phyloP scores from a whole-genome alignment of 2,113 vertebrate genomes.

The Cottus gobio region DNA sequence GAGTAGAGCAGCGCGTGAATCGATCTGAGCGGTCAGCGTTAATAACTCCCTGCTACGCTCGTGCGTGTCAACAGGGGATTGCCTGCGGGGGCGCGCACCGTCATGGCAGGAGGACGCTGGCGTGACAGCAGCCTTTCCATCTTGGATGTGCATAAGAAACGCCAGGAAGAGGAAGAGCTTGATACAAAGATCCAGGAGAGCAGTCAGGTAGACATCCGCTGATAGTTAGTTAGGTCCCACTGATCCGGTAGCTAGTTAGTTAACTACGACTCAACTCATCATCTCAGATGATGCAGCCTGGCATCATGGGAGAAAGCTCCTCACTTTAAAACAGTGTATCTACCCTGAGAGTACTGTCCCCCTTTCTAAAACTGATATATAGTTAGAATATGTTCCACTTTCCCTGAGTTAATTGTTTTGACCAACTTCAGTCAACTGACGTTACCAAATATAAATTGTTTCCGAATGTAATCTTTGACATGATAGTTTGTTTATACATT shows the following conservation, averaged over 20 bases:
- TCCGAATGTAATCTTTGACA: background rate
- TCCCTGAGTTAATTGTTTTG: no score
- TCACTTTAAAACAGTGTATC: background rate
- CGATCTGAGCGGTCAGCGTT: constrained; percentile 10
- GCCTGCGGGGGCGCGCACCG: background rate
- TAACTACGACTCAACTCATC: background rate
- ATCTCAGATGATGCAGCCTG: background rate
- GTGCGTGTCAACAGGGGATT: constrained; percentile 51
- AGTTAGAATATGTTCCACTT: no score
- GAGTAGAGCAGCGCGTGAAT: constrained; percentile 36
- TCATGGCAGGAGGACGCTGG: background rate
- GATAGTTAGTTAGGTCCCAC: background rate
- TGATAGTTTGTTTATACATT: background rate
- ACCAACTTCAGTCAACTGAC: no score
- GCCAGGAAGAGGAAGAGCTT: constrained; percentile 59
- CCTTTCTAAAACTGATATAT: background rate
- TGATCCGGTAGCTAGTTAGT: background rate
- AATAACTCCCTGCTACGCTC: background rate
- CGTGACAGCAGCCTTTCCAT: constrained; percentile 1
- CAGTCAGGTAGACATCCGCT: constrained; percentile 74
- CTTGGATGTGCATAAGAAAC: constrained; percentile 76
- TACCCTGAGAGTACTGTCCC: background rate
- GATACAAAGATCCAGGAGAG: constrained; percentile 59
- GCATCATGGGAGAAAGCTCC: background rate
- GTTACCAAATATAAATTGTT: no score